phyloP scores from a whole-genome alignment of 1,140 invertebrate species.

The Triops longicaudatus region DNA sequence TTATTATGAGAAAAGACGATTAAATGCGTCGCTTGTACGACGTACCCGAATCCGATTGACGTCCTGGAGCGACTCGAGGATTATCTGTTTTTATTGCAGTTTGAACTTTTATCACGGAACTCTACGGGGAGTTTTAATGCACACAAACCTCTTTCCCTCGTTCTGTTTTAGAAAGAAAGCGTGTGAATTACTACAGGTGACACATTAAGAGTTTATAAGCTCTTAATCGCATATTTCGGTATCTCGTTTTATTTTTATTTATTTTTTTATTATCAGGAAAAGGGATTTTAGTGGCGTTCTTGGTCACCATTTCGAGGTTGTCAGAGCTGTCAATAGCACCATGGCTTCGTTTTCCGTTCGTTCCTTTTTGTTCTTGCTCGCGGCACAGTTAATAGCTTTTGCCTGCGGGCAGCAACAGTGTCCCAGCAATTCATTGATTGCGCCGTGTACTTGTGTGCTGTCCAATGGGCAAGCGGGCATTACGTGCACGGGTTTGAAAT shows the following conservation, averaged over 20 bases:
- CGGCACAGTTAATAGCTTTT: background rate
- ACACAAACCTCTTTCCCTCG: no score
- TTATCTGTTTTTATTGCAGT: no score
- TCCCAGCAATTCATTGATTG: conserved; percentile 22
- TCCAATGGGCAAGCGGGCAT: conserved; percentile 1
- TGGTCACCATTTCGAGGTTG: background rate
- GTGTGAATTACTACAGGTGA: background rate
- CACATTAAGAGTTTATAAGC: background rate
- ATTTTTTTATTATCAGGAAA: background rate
- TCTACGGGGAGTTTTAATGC: no score
- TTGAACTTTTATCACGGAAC: no score
- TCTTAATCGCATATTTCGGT: background rate
- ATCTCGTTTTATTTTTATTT: background rate
- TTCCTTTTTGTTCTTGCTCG: background rate
- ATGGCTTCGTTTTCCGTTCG: background rate
- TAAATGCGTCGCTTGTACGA: no score
- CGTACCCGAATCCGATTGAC: no score
- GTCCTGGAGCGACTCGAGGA: no score
- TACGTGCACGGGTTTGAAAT: conserved; percentile 21
- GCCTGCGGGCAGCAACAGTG: background rate
- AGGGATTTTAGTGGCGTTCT: background rate
- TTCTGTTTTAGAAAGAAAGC: background rate
- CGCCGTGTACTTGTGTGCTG: conserved; percentile 19
- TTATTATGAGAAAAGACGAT: no score
- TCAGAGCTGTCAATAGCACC: background rate